Conservation (phyloP, 2,113 vertebrate genomes). For the Furnarius figulus region DNA sequence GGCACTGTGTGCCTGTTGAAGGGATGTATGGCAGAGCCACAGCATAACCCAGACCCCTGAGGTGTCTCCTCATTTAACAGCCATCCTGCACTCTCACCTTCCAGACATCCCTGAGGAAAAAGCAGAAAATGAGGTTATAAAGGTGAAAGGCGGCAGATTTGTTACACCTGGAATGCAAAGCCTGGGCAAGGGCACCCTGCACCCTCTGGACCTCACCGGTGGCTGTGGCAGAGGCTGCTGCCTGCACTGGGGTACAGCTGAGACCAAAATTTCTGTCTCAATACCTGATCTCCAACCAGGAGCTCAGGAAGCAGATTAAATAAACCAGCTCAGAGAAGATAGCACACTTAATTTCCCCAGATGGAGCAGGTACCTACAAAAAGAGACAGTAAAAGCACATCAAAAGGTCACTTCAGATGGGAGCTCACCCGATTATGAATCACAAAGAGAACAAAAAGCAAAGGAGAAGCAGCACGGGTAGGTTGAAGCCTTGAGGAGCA, state of each 20-base stretch:
- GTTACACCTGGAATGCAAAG: neutral
- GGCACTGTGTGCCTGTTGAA: accelerated
- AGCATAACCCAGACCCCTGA: neutral
- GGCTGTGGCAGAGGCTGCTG: neutral
- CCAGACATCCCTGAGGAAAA: neutral
- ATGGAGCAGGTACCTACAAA: neutral
- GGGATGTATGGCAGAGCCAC: accelerated
- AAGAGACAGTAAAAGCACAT: accelerated
- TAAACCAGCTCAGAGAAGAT: neutral
- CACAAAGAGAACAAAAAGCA: neutral
- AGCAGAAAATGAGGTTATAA: neutral
- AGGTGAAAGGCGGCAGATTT: neutral
- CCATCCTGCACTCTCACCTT: neutral
- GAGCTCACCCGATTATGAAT: neutral
- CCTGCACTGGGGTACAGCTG: neutral
- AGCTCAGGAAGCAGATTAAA: neutral
- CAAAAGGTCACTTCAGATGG: neutral
- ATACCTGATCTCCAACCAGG: neutral
- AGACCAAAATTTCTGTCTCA: neutral
- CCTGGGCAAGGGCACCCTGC: neutral
- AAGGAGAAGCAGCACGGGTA: neutral
- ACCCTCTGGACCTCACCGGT: accelerated
- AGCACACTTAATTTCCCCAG: neutral
- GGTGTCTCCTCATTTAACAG: neutral
- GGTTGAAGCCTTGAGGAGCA: neutral